These are phyloP conservation scores for Anguilla obscura DNA, from an alignment of 2,797 vertebrate species.

Conservation along the genomic window DNA sequence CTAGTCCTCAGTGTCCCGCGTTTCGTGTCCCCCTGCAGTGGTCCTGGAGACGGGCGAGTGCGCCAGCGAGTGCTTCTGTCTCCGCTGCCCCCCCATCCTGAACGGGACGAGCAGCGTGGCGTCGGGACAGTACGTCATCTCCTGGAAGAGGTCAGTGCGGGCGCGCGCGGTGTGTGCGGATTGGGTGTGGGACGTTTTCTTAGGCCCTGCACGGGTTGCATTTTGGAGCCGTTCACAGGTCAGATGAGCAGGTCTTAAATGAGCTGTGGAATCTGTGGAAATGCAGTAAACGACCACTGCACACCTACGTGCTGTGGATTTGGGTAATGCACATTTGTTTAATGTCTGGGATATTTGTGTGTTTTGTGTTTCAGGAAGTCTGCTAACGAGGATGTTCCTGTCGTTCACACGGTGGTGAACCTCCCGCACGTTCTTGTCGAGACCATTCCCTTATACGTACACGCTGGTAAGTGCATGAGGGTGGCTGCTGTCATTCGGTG, in stretches of 20 bases:
- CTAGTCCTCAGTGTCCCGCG: constrained; percentile 1
- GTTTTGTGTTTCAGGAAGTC: constrained; percentile 72
- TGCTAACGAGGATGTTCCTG: constrained; percentile 70
- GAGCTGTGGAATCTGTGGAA: background rate
- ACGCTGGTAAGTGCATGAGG: constrained; percentile 77
- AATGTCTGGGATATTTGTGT: background rate
- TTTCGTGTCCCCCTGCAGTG: constrained; percentile 66
- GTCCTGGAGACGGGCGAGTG: constrained; percentile 90
- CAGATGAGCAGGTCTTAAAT: background rate
- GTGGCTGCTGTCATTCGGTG: no score
- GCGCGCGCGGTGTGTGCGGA: background rate
- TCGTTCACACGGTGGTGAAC: constrained; percentile 80
- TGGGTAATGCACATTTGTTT: background rate
- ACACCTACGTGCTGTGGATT: background rate
- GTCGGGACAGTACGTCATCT: constrained; percentile 86
- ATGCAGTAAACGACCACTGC: background rate
- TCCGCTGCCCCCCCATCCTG: constrained; percentile 80
- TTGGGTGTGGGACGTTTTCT: background rate
- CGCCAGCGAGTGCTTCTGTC: constrained; percentile 93
- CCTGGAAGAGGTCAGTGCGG: constrained; percentile 83
- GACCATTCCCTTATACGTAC: constrained; percentile 89
- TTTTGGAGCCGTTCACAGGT: background rate
- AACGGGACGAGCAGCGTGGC: constrained; percentile 77
- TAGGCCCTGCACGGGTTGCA: background rate
- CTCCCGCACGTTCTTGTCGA: constrained; percentile 90